Percentiles rank a stretch among this genome's conserved stretches.
Evolutionary conservation across 2,888 invertebrate species (phyloP).

Genomic region (Pollenia amentaria): DNA sequence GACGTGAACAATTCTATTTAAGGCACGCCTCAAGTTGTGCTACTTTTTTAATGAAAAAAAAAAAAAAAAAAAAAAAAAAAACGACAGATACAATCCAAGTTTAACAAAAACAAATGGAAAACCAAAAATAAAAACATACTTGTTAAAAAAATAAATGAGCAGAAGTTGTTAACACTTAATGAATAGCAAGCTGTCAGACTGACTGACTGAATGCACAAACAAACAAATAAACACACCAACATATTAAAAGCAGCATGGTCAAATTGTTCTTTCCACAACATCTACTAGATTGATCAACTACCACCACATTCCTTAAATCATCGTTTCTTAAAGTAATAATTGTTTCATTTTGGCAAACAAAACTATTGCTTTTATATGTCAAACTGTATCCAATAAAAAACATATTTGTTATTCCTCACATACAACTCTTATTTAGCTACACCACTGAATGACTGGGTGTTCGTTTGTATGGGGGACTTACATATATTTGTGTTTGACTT

Average conservation of each 20-base stretch:
- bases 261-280: neutral
- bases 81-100: neutral
- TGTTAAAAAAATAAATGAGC: neutral
- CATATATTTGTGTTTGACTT: neutral
- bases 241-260: slow-evolving; percentile 1
- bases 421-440: neutral
- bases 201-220: neutral
- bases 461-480: neutral
- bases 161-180: neutral
- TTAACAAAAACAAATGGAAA: neutral
- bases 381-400: neutral
- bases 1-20: too few relatives aligned
- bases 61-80: neutral
- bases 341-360: slow-evolving; percentile 2
- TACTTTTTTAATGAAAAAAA: too few relatives aligned
- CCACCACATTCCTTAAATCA: too few relatives aligned
- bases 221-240: neutral
- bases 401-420: neutral
- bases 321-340: neutral
- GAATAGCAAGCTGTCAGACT: neutral
- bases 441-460: neutral
- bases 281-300: neutral
- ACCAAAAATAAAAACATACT: neutral
- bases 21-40: too few relatives aligned
- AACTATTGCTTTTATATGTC: neutral